phyloP scores from a whole-genome alignment of 2,888 invertebrate species.

The Tanypteryx hageni region DNA sequence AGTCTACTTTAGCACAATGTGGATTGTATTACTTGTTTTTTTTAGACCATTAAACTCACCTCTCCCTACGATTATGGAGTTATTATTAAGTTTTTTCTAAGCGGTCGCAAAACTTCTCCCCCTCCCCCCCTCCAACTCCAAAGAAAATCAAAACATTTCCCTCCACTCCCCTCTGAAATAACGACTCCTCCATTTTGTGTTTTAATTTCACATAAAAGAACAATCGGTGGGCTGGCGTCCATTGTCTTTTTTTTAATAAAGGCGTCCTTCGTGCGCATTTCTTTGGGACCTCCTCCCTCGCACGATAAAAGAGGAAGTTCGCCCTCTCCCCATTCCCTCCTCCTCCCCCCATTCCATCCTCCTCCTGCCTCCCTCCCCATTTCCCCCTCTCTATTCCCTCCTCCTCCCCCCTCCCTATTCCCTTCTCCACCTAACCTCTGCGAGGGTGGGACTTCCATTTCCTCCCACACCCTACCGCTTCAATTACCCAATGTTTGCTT shows the following conservation, averaged over 20 bases:
- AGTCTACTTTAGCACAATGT: constrained; percentile 40
- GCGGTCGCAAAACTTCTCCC: background rate
- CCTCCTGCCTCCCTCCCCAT: too few relatives aligned
- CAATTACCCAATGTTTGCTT: background rate
- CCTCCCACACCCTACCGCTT: background rate
- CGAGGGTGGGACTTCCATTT: background rate
- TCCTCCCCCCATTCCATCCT: background rate
- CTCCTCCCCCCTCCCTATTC: too few relatives aligned
- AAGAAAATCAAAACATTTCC: background rate
- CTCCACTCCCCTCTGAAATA: background rate
- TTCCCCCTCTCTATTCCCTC: too few relatives aligned
- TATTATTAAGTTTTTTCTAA: constrained; percentile 3
- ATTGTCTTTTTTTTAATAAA: background rate
- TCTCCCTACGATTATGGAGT: constrained; percentile 44
- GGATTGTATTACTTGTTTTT: constrained; percentile 33
- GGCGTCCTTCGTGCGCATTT: background rate
- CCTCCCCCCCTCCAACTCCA: background rate
- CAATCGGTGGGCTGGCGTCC: constrained; percentile 19
- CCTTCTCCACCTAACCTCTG: too few relatives aligned
- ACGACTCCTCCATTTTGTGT: background rate
- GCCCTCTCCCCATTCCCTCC: background rate
- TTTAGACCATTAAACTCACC: constrained; percentile 61
- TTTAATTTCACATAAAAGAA: background rate
- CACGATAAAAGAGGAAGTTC: background rate
- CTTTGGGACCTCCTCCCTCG: background rate